A percentile compares a stretch with the other conserved stretches of the same genome.
Conservation (phyloP, 2,113 vertebrate species). For the Notarius quadriscutis region DNA sequence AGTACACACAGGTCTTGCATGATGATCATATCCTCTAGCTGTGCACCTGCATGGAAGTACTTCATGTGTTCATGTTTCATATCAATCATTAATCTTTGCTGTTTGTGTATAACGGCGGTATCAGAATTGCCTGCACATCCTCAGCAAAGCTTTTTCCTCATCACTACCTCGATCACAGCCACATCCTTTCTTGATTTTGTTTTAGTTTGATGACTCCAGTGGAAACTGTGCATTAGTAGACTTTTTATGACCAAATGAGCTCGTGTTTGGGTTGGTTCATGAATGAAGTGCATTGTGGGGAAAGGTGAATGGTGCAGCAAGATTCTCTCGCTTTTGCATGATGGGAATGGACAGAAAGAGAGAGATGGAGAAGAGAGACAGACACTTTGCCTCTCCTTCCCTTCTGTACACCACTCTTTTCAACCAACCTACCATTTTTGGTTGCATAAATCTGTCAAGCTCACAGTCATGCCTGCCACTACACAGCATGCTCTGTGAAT, state of each 20-base stretch:
- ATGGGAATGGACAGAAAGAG: neutral
- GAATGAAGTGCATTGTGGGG: conserved; percentile 19
- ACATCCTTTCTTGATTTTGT: neutral
- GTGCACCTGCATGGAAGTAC: neutral
- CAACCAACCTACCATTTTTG: conserved; percentile 2
- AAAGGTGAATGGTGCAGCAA: neutral
- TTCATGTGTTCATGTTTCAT: neutral
- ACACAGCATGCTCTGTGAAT: conserved; percentile 11
- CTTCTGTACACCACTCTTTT: neutral
- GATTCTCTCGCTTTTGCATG: neutral
- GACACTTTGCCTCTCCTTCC: conserved; percentile 6
- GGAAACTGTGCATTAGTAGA: conserved; percentile 16
- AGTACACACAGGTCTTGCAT: neutral
- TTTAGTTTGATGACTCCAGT: neutral
- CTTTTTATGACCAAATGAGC: conserved; percentile 18
- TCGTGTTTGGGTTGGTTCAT: conserved; percentile 3
- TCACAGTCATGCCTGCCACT: neutral
- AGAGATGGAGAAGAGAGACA: neutral
- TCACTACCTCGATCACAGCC: neutral
- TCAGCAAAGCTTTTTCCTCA: neutral
- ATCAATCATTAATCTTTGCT: conserved; percentile 4
- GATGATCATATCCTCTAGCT: conserved; percentile 1
- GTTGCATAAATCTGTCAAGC: neutral
- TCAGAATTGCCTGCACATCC: neutral
- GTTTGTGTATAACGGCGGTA: neutral